Evolutionary conservation across 1,140 invertebrate species (phyloP).

Genomic region (Aphis gossypii): DNA sequence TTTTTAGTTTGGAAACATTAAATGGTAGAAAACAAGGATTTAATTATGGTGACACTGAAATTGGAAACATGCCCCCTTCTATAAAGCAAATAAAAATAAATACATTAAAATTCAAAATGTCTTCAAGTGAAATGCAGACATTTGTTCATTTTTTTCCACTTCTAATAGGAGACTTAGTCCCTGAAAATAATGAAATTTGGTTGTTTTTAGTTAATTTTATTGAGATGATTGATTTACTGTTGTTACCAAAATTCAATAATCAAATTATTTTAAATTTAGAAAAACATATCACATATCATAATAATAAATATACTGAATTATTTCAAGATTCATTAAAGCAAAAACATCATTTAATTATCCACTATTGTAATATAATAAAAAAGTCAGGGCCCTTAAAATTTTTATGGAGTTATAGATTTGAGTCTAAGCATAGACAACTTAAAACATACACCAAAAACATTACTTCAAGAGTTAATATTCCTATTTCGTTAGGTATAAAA

Average conservation of each 20-base stretch:
- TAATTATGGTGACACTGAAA: constrained; percentile 36
- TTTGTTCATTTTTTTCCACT: constrained; percentile 32
- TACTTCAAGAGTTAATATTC: background rate
- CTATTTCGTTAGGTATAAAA: background rate
- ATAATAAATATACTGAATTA: background rate
- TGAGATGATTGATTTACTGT: constrained; percentile 18
- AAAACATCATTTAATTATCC: constrained; percentile 36
- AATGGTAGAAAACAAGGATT: constrained; percentile 37
- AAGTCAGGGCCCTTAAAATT: background rate
- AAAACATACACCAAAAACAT: background rate
- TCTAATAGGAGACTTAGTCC: constrained; percentile 27
- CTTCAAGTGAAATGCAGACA: background rate
- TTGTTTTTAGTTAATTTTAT: background rate
- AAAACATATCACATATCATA: background rate
- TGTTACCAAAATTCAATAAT: background rate
- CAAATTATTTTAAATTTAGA: background rate
- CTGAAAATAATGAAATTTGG: constrained; percentile 10
- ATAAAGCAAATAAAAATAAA: background rate
- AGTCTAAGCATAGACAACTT: constrained; percentile 18
- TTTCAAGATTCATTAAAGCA: constrained; percentile 19
- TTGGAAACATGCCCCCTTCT: constrained; percentile 22
- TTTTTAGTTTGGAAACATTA: constrained; percentile 14
- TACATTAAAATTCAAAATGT: constrained; percentile 1
- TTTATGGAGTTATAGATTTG: background rate
- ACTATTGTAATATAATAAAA: constrained; percentile 37